Evolutionary conservation across 2,888 invertebrate species (phyloP).

Genomic region (Operophtera brumata): DNA sequence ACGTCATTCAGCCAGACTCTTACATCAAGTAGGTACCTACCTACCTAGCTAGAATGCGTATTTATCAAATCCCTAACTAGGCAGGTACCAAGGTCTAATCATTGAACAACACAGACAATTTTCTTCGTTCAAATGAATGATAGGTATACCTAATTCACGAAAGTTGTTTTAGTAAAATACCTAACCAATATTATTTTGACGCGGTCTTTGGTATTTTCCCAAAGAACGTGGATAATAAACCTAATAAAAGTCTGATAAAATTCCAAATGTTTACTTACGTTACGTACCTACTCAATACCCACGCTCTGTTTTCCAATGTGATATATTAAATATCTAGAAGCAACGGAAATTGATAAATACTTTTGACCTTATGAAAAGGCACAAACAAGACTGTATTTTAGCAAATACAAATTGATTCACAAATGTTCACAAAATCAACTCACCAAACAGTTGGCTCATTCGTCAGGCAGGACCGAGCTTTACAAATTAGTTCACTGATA

Average conservation of each 20-base stretch:
- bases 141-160: too few relatives aligned
- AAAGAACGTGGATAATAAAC: not conserved
- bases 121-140: too few relatives aligned
- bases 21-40: not conserved
- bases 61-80: too few relatives aligned
- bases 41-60: too few relatives aligned
- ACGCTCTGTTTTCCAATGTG: not conserved
- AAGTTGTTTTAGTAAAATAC: too few relatives aligned
- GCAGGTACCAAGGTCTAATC: too few relatives aligned
- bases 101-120: too few relatives aligned
- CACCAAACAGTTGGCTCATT: not conserved
- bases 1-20: not conserved
- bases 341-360: too few relatives aligned
- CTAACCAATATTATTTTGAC: too few relatives aligned
- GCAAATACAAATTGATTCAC: not conserved
- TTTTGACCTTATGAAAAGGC: not conserved
- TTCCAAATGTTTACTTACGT: not conserved
- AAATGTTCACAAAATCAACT: too few relatives aligned
- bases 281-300: too few relatives aligned
- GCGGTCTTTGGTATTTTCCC: not conserved
- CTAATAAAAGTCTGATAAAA: not conserved
- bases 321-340: not conserved
- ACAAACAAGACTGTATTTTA: not conserved
- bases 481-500: constrained; percentile 1
- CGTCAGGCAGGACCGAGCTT: too few relatives aligned